A percentile compares a stretch with the other conserved stretches of the same genome.
phyloP scores from a whole-genome alignment of 2,113 vertebrate genomes.

The Ammodytes dubius region DNA sequence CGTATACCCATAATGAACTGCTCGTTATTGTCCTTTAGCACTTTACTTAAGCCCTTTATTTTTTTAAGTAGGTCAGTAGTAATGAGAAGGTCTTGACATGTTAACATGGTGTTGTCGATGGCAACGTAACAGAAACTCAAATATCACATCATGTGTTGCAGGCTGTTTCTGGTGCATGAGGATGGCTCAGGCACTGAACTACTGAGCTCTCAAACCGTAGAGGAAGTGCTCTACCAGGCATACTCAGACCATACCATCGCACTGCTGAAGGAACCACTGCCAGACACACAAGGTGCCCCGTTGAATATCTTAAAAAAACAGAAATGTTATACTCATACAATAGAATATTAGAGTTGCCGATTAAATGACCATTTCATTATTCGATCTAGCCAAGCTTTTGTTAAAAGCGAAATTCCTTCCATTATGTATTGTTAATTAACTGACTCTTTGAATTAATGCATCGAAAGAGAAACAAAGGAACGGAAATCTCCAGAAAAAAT shows the following conservation, averaged over 20 bases:
- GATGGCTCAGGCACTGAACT: slow-evolving; percentile 93
- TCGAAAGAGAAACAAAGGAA: neutral
- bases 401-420: neutral
- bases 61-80: neutral
- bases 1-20: neutral
- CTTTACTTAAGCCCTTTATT: too few relatives aligned
- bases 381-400: neutral
- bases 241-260: slow-evolving; percentile 81
- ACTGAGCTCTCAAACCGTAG: slow-evolving; percentile 84
- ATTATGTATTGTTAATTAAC: neutral
- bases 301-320: neutral
- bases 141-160: slow-evolving; percentile 62
- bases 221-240: slow-evolving; percentile 81
- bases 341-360: neutral
- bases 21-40: neutral
- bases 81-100: neutral
- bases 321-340: neutral
- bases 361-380: neutral
- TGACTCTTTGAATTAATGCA: neutral
- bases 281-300: slow-evolving; percentile 79
- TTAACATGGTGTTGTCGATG: neutral
- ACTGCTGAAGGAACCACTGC: slow-evolving; percentile 87
- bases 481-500: neutral
- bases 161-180: slow-evolving; percentile 88
- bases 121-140: neutral